These are phyloP conservation scores for Orthosia cruda DNA, from an alignment of 2,888 invertebrate genomes.

Conservation along the genomic window DNA sequence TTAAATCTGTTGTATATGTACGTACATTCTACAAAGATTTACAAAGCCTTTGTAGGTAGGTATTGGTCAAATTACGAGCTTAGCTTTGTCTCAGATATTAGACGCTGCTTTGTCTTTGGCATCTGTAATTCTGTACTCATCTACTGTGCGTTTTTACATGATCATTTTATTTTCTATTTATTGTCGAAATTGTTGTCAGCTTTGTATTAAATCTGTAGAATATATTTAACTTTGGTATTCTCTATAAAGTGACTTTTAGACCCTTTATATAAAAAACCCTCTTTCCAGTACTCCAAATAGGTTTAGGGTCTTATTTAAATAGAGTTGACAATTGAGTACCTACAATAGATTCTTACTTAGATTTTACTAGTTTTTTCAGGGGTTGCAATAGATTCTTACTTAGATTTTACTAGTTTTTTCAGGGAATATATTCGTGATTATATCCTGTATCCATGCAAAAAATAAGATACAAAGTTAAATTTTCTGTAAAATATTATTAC, in stretches of 20 bases:
- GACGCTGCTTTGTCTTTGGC: conserved; percentile 4
- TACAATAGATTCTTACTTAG: background rate
- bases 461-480: background rate
- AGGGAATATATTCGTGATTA: too few relatives aligned
- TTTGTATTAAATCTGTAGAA: background rate
- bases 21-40: conserved; percentile 34
- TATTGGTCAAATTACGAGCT: conserved; percentile 46
- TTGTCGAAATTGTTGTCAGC: background rate
- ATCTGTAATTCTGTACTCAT: conserved; percentile 4
- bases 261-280: too few relatives aligned
- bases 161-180: background rate
- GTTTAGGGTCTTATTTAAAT: background rate
- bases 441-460: background rate
- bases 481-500: background rate
- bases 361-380: background rate
- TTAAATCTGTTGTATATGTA: conserved; percentile 25
- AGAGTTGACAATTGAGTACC: conserved; percentile 11
- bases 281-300: background rate
- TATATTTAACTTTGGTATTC: background rate
- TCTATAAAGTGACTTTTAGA: too few relatives aligned
- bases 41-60: conserved; percentile 32
- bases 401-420: background rate
- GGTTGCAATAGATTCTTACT: background rate
- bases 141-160: background rate
- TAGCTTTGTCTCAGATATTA: conserved; percentile 45